These are phyloP conservation scores for Microcaecilia unicolor DNA, from an alignment of 2,797 vertebrate species.

Conservation along the genomic window DNA sequence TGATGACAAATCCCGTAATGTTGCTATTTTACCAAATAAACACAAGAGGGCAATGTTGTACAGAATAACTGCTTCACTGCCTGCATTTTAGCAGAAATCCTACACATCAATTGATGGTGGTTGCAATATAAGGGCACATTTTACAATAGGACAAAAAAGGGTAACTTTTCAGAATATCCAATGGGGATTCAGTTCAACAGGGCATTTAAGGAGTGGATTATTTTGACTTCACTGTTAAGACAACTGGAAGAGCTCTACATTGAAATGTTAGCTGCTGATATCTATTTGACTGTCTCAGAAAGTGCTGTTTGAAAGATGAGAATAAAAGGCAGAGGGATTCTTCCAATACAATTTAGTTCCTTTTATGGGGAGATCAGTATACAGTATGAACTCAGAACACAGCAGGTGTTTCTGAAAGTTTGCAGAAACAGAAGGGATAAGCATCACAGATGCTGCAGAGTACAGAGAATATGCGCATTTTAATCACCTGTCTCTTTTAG, in stretches of 20 bases:
- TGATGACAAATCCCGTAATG: no score
- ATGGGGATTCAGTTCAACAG: constrained; percentile 11
- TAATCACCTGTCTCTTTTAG: no score
- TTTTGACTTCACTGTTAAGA: not conserved
- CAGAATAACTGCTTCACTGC: constrained; percentile 1
- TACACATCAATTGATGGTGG: no score
- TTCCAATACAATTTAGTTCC: no score
- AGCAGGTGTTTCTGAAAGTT: no score
- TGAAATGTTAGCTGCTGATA: not conserved
- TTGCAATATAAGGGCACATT: constrained; percentile 14
- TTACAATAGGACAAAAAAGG: constrained; percentile 11
- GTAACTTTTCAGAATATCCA: constrained; percentile 9
- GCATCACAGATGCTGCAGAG: not conserved
- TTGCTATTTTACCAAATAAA: not conserved
- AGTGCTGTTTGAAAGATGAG: not conserved
- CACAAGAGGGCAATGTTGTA: constrained; percentile 59
- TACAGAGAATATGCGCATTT: no score
- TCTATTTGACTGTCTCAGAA: not conserved
- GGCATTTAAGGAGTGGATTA: not conserved
- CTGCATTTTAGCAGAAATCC: not conserved
- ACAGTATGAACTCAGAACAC: no score
- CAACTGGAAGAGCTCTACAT: not conserved
- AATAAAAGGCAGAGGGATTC: not conserved
- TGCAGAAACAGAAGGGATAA: not conserved
- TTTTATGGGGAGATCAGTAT: no score